Conservation (phyloP, 2,797 vertebrate genomes). For the Typhlichthys eigenmanni region DNA sequence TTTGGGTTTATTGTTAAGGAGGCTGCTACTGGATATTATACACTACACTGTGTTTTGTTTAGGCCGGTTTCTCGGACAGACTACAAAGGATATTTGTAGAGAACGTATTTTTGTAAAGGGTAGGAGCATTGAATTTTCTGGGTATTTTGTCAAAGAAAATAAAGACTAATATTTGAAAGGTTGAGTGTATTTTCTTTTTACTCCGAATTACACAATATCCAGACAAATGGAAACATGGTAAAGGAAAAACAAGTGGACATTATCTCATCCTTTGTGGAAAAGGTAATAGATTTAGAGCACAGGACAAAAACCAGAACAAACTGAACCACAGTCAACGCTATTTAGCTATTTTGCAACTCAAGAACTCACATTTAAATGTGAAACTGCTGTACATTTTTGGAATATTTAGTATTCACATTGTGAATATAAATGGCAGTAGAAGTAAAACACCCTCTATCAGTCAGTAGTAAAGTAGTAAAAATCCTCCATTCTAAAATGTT, state of each 20-base stretch:
- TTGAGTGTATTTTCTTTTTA: neutral
- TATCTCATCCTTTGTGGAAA: neutral
- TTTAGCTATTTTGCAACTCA: neutral
- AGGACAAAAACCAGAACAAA: neutral
- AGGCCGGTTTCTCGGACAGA: constrained; percentile 80
- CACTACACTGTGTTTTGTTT: constrained; percentile 87
- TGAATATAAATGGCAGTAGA: constrained; percentile 35
- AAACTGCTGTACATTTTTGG: neutral
- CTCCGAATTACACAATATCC: neutral
- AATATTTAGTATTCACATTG: constrained; percentile 36
- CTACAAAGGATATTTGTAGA: constrained; percentile 93
- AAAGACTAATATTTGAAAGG: constrained; percentile 90
- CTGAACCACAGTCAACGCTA: neutral
- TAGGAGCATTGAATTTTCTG: constrained; percentile 97
- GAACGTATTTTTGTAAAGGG: constrained; percentile 99
- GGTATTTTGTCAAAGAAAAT: constrained; percentile 99
- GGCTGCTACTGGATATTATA: constrained; percentile 84
- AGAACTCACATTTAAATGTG: neutral
- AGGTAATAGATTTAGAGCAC: neutral
- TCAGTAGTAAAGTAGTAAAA: too few species aligned
- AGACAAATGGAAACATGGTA: neutral
- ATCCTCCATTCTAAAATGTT: too few species aligned
- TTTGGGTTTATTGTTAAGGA: constrained; percentile 82
- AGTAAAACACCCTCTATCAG: neutral
- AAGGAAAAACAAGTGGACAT: neutral